A percentile compares a stretch with the other conserved stretches of the same genome.
Conservation (phyloP, 1,140 invertebrate species). For the Cephus cinctus region DNA sequence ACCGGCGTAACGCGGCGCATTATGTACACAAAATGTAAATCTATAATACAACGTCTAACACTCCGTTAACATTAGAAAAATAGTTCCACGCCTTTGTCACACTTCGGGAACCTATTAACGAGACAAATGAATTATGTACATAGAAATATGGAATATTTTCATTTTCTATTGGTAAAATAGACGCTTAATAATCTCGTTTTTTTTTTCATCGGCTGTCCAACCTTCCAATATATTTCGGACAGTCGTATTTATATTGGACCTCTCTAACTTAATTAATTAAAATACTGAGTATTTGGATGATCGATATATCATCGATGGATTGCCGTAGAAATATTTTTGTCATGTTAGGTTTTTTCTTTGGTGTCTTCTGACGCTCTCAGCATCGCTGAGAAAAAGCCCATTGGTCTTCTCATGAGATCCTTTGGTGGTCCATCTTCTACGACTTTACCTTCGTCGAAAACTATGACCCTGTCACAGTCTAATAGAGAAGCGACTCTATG, state of each 20-base stretch:
- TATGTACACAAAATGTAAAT: not conserved
- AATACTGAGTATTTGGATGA: no score
- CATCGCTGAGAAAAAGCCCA: conserved; percentile 56
- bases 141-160: no score
- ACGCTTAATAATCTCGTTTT: not conserved
- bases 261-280: no score
- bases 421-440: conserved; percentile 74
- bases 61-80: no score
- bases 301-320: no score
- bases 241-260: not conserved
- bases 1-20: not conserved
- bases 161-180: no score
- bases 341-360: not conserved
- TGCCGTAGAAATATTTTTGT: not conserved
- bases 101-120: no score
- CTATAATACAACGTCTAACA: no score
- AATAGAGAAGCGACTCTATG: conserved; percentile 78
- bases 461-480: conserved; percentile 74
- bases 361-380: conserved; percentile 36
- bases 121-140: no score
- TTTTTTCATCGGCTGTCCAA: not conserved
- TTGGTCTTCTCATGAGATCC: conserved; percentile 60
- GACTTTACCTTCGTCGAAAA: conserved; percentile 74
- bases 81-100: no score
- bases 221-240: not conserved